A percentile compares a stretch with the other conserved stretches of the same genome.
Conservation (phyloP, 2,797 vertebrate species). For the Emydoidea blandingii region DNA sequence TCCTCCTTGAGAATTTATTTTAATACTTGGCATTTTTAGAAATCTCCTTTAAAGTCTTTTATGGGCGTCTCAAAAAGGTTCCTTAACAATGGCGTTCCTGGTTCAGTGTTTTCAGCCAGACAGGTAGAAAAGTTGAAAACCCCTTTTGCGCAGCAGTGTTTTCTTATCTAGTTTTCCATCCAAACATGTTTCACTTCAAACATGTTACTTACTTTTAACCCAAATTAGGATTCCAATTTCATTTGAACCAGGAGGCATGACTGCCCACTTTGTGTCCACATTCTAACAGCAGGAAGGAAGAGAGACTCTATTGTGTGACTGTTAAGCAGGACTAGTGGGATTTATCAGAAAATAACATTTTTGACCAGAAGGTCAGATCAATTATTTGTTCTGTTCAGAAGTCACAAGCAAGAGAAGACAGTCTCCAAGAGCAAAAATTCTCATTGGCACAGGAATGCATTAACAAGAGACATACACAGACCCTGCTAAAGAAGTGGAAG, state of each 20-base stretch:
- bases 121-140: neutral
- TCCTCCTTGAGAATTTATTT: neutral
- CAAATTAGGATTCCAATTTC: neutral
- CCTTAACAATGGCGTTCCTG: neutral
- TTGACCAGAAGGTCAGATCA: neutral
- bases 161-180: neutral
- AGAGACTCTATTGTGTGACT: neutral
- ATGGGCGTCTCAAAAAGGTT: neutral
- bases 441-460: neutral
- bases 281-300: neutral
- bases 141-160: neutral
- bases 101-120: neutral
- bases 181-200: neutral
- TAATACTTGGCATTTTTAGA: neutral
- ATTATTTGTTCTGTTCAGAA: neutral
- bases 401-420: neutral
- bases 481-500: neutral
- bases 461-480: neutral
- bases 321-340: neutral
- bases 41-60: neutral
- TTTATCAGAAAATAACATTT: neutral
- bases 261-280: neutral
- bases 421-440: neutral
- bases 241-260: neutral
- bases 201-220: neutral